Evolutionary conservation across 92 coral and sea anemone species (phyloP), one percentile per base, ranked within the genome.

Genomic region (Epizoanthus stellaris): DNA sequence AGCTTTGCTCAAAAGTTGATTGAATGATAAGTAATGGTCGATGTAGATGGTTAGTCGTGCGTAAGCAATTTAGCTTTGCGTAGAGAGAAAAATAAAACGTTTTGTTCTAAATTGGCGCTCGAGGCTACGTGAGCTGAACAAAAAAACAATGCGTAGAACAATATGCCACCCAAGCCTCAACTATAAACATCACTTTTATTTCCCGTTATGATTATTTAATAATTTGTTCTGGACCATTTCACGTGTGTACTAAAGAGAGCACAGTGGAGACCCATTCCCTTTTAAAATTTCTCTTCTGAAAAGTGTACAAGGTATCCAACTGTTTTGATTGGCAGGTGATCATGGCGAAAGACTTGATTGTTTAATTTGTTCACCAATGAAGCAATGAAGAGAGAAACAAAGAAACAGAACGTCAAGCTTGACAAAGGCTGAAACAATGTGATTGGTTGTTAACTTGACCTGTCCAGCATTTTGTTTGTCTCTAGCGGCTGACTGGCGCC

Each of bases 301-400:
- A 80, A 77, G 85, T 80, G 75, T 91, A 85, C 92, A 87, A 74
- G 91, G 80, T 65, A 66, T 86, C 95, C 92, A 76, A 90, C 77
- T 71, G 98, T 54, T 75, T 52, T 94, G 98, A 94, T 89, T 89
- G 98, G 89, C 95, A 90, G 86, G 64, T 91, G 86, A 79, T 86
- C 91, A 86, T 89, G 70, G 88, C 76, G 80, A 86, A 74, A 81
- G 95, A 94, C 87, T 88, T 85, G 98, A 92, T 94, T 92, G 98
- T 94, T 92, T 92, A 91, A 92, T 89, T 90, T 89, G 89, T 91
- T 92, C 88, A 89, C 98, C 98, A 92, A 92, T 92, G 93, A 92
- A 86, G 92, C 90, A 80, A 85, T 85, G 88, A 87, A 92, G 84
- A 77, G 91, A 85, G 75, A 82, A 95, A 92, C 91, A 92, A 92